Evolutionary conservation across 2,797 vertebrate species (phyloP), one percentile per base, ranked within the genome.

Genomic region (Erithacus rubecula): DNA sequence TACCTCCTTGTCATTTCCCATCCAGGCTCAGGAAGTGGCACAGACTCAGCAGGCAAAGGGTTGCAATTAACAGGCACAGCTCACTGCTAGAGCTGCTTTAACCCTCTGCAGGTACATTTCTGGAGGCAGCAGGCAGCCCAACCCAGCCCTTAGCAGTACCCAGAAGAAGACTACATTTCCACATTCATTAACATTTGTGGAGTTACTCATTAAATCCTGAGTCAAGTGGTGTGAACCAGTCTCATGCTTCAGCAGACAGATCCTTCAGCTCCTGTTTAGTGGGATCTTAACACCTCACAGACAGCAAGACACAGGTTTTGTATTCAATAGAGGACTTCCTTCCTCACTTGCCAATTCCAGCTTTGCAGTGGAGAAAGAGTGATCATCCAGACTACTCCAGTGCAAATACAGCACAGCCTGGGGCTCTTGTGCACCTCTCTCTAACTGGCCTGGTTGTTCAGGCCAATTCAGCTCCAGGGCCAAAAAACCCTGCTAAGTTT

Each of bases 1-100:
- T 83, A 87, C 58, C 59, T 67, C 3, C 3, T 70, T 87, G 83
- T 82, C 87, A 76, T 87, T 94, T 96, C 79, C 12, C 0, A 92
- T 56, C 46, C 65, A 58, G 80, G 86, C 59, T 75, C 83, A 80
- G 93, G 94, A 96, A 94, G 79, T 75, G 71, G 75, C 75, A 84
- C 55, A 87, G 70, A 55, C 83, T 70, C 49, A 3, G 65, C 46
- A 87, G 64, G 67, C 53, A 86, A 52, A 64, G 17, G 60, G 53
- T 17, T 79, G 44, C 52, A 83, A 83, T 76, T 76, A 83, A 44
- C 55, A 94, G 70, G 65, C 78, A 44, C 56, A 71, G 80, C 47
- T 95, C 60, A 8, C 68, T 83, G 64, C 71, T 77, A 39, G 21
- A 34, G 20, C 60, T 64, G 52, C 32, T 19, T 91, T 92, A 86